A percentile compares a stretch with the other conserved stretches of the same genome.
These are phyloP conservation scores for Melipona bicolor DNA, from an alignment of 2,888 invertebrate species.

Conservation along the genomic window DNA sequence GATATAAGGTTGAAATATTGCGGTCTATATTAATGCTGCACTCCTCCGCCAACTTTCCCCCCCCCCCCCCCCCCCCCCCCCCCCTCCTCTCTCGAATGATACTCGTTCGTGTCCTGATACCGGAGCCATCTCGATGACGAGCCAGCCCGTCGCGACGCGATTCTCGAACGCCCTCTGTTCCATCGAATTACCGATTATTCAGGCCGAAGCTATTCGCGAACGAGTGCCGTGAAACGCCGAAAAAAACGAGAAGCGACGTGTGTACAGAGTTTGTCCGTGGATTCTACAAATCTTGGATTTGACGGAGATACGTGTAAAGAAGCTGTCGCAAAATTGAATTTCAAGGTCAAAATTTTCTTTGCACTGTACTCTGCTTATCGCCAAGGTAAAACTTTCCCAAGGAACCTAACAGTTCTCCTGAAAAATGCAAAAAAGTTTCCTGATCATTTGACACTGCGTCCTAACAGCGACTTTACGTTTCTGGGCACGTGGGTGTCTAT, in stretches of 20 bases:
- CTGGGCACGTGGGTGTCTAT: no score
- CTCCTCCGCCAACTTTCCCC: constrained; percentile 9
- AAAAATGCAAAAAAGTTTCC: no score
- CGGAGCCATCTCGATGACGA: background rate
- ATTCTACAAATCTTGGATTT: no score
- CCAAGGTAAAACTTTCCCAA: no score
- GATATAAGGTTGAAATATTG: constrained; percentile 32
- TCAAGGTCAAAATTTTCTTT: no score
- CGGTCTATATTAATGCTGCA: constrained; percentile 17
- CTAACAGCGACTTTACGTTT: no score
- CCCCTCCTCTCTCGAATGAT: background rate
- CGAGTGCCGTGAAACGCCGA: background rate
- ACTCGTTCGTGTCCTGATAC: constrained; percentile 1
- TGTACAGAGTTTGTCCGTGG: no score
- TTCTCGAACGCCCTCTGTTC: background rate
- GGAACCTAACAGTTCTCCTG: no score
- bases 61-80: background rate
- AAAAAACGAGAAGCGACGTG: background rate
- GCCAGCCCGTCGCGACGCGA: background rate
- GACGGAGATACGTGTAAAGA: no score
- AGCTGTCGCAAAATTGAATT: no score
- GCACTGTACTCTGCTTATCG: no score
- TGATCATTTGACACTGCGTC: no score
- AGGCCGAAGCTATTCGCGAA: background rate
- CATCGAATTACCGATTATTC: background rate